Percentiles rank a stretch among this genome's conserved stretches.
Conservation (phyloP, 2,797 vertebrate species). For the Myotis planiceps region DNA sequence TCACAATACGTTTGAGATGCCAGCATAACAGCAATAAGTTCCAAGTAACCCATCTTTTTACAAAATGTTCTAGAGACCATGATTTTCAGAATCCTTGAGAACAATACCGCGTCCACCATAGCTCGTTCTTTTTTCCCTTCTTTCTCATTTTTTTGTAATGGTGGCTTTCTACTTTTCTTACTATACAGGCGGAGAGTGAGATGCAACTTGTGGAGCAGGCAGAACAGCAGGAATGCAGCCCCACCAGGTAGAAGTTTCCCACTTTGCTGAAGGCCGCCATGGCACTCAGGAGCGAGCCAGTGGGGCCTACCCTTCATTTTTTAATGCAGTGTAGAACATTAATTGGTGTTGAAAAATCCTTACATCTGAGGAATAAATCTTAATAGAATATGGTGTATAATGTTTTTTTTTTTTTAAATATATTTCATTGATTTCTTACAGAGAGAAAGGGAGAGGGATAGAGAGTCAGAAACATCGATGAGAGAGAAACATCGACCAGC, state of each 20-base stretch:
- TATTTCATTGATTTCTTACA: too few species aligned
- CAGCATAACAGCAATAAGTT: constrained; percentile 95
- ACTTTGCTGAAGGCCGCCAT: too few species aligned
- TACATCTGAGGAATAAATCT: not conserved
- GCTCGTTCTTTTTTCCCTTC: constrained; percentile 94
- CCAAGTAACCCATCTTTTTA: constrained; percentile 93
- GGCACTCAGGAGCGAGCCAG: too few species aligned
- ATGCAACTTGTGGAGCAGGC: too few species aligned
- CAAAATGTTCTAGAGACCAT: constrained; percentile 90
- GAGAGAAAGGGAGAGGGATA: too few species aligned
- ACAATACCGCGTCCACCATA: constrained; percentile 93
- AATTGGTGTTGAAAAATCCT: not conserved
- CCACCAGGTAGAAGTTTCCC: too few species aligned
- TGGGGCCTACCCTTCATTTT: not conserved
- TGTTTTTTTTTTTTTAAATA: too few species aligned
- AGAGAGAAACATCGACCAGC: too few species aligned
- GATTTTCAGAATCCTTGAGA: constrained; percentile 91
- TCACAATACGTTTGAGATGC: constrained; percentile 97
- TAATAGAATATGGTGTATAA: not conserved
- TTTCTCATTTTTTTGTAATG: constrained; percentile 87
- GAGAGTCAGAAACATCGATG: too few species aligned
- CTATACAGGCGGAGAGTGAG: too few species aligned
- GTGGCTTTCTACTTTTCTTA: too few species aligned
- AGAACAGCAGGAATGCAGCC: too few species aligned
- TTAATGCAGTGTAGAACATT: not conserved